Evolutionary conservation across 2,888 invertebrate species (phyloP).

Genomic region (Parnassius orleans): DNA sequence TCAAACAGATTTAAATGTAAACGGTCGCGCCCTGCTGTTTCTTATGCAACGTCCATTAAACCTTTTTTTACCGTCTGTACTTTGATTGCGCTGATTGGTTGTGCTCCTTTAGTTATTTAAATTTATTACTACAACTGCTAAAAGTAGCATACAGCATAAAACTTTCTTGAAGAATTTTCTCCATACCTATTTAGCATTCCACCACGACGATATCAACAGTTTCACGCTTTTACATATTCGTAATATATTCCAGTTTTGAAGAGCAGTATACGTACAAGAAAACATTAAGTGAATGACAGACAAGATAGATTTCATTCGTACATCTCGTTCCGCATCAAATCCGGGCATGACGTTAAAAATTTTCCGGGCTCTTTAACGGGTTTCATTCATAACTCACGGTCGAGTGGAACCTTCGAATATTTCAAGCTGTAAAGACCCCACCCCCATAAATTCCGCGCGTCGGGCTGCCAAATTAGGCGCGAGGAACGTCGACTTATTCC

Average conservation of each 20-base stretch:
- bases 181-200: too few species aligned
- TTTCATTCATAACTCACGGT: conserved; percentile 80
- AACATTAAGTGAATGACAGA: conserved; percentile 6
- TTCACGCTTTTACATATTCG: too few species aligned
- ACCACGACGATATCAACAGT: too few species aligned
- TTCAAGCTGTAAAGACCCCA: conserved; percentile 71
- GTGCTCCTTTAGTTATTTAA: conserved; percentile 28
- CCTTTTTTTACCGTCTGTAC: conserved; percentile 39
- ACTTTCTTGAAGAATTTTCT: too few species aligned
- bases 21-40: conserved; percentile 47
- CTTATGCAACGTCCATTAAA: conserved; percentile 52
- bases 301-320: conserved; percentile 22
- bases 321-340: conserved; percentile 45
- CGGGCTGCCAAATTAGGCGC: conserved; percentile 81
- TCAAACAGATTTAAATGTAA: conserved; percentile 62
- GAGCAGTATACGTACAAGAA: neutral
- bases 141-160: too few species aligned
- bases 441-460: conserved; percentile 79
- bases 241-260: too few species aligned
- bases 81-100: conserved; percentile 39
- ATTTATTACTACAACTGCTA: too few species aligned
- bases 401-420: conserved; percentile 79
- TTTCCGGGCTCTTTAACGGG: conserved; percentile 80
- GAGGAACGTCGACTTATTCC: conserved; percentile 73
- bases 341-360: conserved; percentile 67